A percentile compares a stretch with the other conserved stretches of the same genome.
Conservation (phyloP, 2,113 vertebrate species). For the Dicentrarchus labrax region DNA sequence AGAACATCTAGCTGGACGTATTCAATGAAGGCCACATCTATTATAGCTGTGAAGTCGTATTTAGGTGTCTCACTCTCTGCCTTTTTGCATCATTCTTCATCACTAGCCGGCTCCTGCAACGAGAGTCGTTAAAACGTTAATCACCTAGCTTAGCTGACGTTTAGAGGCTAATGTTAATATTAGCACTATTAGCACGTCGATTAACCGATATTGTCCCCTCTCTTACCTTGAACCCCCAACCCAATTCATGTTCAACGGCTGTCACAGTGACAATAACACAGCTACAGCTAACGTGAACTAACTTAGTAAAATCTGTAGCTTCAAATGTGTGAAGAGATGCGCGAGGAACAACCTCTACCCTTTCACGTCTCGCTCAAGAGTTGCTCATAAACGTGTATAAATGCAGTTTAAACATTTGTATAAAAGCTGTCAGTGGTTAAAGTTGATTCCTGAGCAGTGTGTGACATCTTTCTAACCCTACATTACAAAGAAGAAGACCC, state of each 20-base stretch:
- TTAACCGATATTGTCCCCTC: accelerated
- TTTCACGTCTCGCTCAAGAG: background rate
- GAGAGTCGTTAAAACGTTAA: background rate
- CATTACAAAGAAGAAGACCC: no score
- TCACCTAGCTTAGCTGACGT: background rate
- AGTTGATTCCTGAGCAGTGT: background rate
- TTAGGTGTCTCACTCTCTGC: conserved; percentile 84
- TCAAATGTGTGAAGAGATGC: background rate
- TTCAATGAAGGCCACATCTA: background rate
- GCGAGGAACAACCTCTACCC: background rate
- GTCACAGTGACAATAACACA: background rate
- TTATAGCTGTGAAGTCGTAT: background rate
- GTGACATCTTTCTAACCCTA: background rate
- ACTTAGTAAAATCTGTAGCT: background rate
- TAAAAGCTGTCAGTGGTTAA: background rate
- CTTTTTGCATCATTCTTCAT: conserved; percentile 89
- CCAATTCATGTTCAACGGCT: conserved; percentile 88
- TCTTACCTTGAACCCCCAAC: conserved; percentile 89
- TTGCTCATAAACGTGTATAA: background rate
- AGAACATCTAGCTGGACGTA: background rate
- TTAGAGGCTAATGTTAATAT: background rate
- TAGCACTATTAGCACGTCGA: background rate
- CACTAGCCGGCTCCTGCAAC: conserved; percentile 86
- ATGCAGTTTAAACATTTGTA: background rate
- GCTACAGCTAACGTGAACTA: background rate